Percentiles rank a stretch among this genome's conserved stretches.
These are phyloP conservation scores for Mohoua ochrocephala DNA, from an alignment of 2,113 vertebrate species.

Conservation along the genomic window DNA sequence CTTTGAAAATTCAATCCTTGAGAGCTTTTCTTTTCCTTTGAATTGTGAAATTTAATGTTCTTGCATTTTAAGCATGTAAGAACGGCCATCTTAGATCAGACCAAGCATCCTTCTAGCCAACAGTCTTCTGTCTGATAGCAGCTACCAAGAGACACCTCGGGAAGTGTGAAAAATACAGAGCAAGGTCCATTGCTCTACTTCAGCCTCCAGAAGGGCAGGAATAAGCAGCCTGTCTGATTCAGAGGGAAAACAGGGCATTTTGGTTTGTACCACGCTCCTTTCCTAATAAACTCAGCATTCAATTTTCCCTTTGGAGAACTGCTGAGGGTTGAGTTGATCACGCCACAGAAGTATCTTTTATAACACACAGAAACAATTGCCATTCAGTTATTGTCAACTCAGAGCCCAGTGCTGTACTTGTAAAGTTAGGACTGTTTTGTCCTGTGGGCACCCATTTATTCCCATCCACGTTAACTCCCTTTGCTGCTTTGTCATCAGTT, in stretches of 20 bases:
- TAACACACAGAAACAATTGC: background rate
- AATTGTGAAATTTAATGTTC: background rate
- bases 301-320: background rate
- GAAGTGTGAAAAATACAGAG: background rate
- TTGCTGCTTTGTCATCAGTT: background rate
- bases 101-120: background rate
- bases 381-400: background rate
- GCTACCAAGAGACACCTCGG: background rate
- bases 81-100: background rate
- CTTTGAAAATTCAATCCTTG: background rate
- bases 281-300: background rate
- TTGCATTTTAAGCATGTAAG: background rate
- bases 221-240: background rate
- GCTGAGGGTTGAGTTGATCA: background rate
- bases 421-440: background rate
- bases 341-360: background rate
- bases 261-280: background rate
- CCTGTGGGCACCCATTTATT: background rate
- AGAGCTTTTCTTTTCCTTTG: background rate
- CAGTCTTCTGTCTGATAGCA: background rate
- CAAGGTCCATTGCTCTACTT: background rate
- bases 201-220: background rate
- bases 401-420: background rate
- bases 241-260: background rate
- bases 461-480: background rate